These are phyloP conservation scores for Camponotus floridanus DNA, from an alignment of 1,140 invertebrate species.

Conservation along the genomic window DNA sequence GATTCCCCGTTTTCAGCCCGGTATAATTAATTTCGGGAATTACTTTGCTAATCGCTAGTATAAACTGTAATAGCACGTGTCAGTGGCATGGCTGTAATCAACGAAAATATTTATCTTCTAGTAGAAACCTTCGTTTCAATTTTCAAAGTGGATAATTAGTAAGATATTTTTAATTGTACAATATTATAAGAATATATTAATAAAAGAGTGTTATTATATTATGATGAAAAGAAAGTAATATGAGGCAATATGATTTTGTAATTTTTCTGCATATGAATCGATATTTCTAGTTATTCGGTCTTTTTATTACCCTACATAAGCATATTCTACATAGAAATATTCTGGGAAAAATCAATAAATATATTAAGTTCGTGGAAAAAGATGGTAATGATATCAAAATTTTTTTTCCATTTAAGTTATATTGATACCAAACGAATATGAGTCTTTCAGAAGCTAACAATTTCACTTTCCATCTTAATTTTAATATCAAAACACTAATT, in stretches of 20 bases:
- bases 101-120: slow-evolving; percentile 57
- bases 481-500: no score
- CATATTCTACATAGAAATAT: background rate
- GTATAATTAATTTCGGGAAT: slow-evolving; percentile 72
- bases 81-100: slow-evolving; percentile 61
- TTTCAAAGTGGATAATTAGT: slow-evolving; percentile 32
- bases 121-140: background rate
- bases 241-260: background rate
- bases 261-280: background rate
- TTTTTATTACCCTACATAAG: background rate
- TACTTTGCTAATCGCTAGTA: slow-evolving; percentile 65
- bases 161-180: slow-evolving; percentile 4
- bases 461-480: no score
- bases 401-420: background rate
- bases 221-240: background rate
- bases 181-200: background rate
- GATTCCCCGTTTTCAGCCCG: slow-evolving; percentile 38
- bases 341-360: background rate
- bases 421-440: background rate
- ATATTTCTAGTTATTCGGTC: background rate
- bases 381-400: background rate
- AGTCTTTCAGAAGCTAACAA: no score
- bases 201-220: background rate
- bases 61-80: slow-evolving; percentile 62
- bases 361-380: background rate